Base-by-base conservation (phyloP, 2,113 vertebrate species). In the Aphyosemion australe region DNA sequence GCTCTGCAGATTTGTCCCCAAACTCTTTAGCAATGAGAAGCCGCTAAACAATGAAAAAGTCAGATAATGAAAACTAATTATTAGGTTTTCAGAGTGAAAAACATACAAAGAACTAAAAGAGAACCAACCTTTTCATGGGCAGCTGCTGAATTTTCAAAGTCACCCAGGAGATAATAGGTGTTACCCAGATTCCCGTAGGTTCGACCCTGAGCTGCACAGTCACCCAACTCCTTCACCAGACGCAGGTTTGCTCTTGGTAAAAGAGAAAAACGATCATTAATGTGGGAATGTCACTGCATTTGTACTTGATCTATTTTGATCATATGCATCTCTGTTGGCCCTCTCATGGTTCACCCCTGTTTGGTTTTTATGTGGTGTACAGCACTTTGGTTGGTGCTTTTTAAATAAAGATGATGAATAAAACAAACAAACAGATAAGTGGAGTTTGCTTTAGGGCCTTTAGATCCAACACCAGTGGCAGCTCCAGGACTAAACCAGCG, bases 121-220 rank as follows among this genome's bases (percentile, higher is more conserved):
- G 8, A 43, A 10, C 41, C 1, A 92, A 99, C 97, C 94, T 98
- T 95, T 83, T 98, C 95, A 14, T 99, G 97, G 50, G 96, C 95
- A 72, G 91, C 88, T 18, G 97, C 94, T 0, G 97, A 96, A 1
- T 91, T 93, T 80, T 94, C 90, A 88, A 99, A 99, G 88, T 95
- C 96, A 31, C 97, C 96, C 39, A 99, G 93, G 64, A 99, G 93
- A 76, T 99, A 99, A 74, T 97, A 95, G 0, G 95, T 96, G 85
- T 99, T 99, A 16, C 97, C 97, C n/a, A 99, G 93, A 78, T 99
- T 99, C 32, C 97, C 97, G 57, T 95, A 97, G 54, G 97, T 97
- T 18, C 96, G 95, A 31, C 97, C 97, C 85, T 99, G 96, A 13
- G 96, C 95, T 42, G 96, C 95, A 68, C 92, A 88, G 61, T 99